Base-by-base conservation (phyloP, 1,140 invertebrate species). In the Cataglyphis hispanica region DNA sequence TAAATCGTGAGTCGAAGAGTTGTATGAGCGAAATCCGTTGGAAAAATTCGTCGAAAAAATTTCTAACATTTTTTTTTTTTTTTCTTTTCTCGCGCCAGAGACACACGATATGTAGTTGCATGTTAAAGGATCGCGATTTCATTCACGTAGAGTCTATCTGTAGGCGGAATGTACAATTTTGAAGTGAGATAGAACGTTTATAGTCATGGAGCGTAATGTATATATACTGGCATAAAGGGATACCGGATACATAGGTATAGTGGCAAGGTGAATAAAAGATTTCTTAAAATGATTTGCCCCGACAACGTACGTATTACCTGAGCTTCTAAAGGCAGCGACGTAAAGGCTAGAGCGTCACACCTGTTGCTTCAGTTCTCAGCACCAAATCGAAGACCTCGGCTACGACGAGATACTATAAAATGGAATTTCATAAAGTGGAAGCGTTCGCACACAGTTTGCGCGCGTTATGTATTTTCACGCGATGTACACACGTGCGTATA, bases 321-420 rank as follows among this genome's bases (percentile, higher is more conserved):
- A 92, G 89, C 86, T 91, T 92, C 87, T 60, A 88, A 75, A 88
- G 76, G 89, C 75, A 77, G 78, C 89, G 87, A 81, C 84, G 87
- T 86, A 88, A 85, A 88, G 89, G 89, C 78, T 90, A 78, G 75
- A 85, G 77, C 89, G 89, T 88, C 91, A 90, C 94, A 95, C 94
- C 94, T 95, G 94, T 95, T 95, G 94, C 94, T 94, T 94, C 93
- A 84, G 90, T 91, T 94, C 92, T 91, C 93, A 92, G 91, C 93
- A 92, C 91, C 90, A 91, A 92, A 93, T 94, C 92, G 93, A 94
- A 93, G 93, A 87, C 88, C 89, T 90, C 84, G 64, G 76, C 89
- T 85, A 80, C 87, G 77, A 81, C 64, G 86, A 89, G 90, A 88
- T 90, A 88, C 84, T 87, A 87, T 89, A 88, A 92, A 92, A 92